phyloP scores from a whole-genome alignment of 2,888 invertebrate species.

The Yponomeuta evonymella region DNA sequence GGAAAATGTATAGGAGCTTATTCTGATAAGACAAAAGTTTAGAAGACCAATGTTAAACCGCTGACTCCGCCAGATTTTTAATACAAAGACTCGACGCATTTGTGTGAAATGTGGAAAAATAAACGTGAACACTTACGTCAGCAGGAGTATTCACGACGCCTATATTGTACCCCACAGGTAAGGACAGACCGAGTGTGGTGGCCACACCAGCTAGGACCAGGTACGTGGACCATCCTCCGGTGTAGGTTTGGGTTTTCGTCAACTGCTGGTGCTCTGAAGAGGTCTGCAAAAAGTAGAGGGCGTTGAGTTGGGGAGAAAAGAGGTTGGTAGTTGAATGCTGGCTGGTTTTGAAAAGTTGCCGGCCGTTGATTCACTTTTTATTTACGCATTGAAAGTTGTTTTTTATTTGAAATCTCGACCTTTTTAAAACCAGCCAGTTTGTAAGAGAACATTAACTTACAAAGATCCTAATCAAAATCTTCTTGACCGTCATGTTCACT shows the following conservation, averaged over 20 bases:
- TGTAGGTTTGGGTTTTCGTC: slow-evolving; percentile 45
- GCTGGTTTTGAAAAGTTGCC: background rate
- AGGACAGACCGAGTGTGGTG: slow-evolving; percentile 85
- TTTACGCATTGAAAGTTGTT: background rate
- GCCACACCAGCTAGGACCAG: slow-evolving; percentile 81
- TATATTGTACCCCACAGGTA: slow-evolving; percentile 90
- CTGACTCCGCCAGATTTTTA: no score
- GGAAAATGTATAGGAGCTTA: no score
- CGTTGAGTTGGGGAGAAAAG: background rate
- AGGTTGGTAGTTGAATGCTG: background rate
- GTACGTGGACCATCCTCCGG: slow-evolving; percentile 78
- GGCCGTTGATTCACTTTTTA: background rate
- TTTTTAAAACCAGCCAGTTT: background rate
- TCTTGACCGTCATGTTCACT: slow-evolving; percentile 6
- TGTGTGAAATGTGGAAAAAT: background rate
- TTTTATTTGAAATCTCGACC: background rate
- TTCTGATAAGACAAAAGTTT: no score
- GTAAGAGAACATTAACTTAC: slow-evolving; percentile 9
- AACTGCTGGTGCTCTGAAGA: slow-evolving; percentile 58
- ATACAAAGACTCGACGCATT: background rate
- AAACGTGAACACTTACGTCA: slow-evolving; percentile 58
- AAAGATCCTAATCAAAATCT: slow-evolving; percentile 12
- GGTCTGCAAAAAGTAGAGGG: slow-evolving; percentile 38
- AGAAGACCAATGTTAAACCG: no score
- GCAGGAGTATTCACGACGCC: slow-evolving; percentile 91